Evolutionary conservation across 2,797 vertebrate genomes (phyloP), one percentile per base, ranked within the genome.

Genomic region (Furcifer pardalis): DNA sequence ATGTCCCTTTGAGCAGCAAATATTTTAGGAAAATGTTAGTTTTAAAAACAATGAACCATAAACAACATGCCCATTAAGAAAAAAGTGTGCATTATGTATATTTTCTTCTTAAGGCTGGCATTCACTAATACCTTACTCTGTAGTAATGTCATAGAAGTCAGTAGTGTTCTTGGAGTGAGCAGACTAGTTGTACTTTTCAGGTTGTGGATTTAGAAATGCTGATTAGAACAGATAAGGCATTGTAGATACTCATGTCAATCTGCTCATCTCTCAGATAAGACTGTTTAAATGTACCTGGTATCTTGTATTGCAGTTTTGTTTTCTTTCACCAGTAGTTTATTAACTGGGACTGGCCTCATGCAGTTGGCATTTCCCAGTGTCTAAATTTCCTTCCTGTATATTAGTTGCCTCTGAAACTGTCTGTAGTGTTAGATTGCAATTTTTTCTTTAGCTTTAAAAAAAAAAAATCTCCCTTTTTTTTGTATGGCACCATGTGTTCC

Each of bases 371-470:
- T 91, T 81, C 84, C 63, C 0, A 0, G 17, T 79, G 9, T 59
- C 5, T 5, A 27, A 65, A 7, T 74, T 83, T 86, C 21, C 76
- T 7, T 72, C n/a, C 17, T n/a, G 0, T 83, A 76, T 0, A 0
- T 19, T 37, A 25, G 0, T 69, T 91, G 90, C 77, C 79, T 37
- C 86, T 80, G 49, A 71, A 30, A 30, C 83, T 79, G 73, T 79
- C 40, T 5, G 7, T 49, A 93, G 56, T 44, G 32, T 87, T 92
- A 89, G 86, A 86, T 92, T 91, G 93, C 90, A 68, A 87, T 88
- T 59, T 56, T 19, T 56, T 56, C 21, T 95, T 84, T 89, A 12
- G 1, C 82, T 86, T 71, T 35, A n/a, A n/a, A n/a, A 40, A 35
- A 37, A 37, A 35, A 37, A 37, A 37, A 40, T 9, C 27, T 46